Percentiles rank a stretch among this genome's conserved stretches.
phyloP scores from a whole-genome alignment of 1,140 invertebrate genomes.

The Drosophila yakuba region DNA sequence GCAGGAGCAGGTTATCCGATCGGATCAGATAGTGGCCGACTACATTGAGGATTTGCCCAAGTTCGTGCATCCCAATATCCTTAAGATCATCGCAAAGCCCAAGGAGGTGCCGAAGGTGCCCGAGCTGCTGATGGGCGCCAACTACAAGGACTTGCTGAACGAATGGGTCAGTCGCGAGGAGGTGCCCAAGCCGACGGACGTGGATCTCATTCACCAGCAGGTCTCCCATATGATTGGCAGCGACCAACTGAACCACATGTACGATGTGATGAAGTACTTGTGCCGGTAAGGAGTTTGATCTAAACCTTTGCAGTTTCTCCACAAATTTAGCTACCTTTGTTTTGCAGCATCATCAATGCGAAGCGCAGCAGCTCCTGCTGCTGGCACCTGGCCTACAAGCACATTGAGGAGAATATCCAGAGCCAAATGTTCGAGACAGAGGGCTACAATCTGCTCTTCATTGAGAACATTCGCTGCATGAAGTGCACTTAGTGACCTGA shows the following conservation, averaged over 20 bases:
- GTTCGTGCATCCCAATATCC: conserved; percentile 27
- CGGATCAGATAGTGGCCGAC: conserved; percentile 50
- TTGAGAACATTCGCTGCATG: conserved; percentile 45
- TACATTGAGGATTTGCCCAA: conserved; percentile 35
- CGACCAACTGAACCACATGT: conserved; percentile 31
- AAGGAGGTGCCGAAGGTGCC: background rate
- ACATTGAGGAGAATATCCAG: conserved; percentile 52
- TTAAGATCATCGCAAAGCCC: conserved; percentile 18
- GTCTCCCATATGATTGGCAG: conserved; percentile 34
- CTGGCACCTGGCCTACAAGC: conserved; percentile 64
- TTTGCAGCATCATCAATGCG: conserved; percentile 45
- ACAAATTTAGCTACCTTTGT: background rate
- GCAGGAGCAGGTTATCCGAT: background rate
- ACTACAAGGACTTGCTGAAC: conserved; percentile 39
- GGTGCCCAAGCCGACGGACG: conserved; percentile 41
- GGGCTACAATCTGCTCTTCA: conserved; percentile 36
- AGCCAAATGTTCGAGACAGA: conserved; percentile 19
- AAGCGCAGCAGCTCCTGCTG: conserved; percentile 43
- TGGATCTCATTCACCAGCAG: conserved; percentile 42
- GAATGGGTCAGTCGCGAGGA: conserved; percentile 51
- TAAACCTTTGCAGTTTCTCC: no score
- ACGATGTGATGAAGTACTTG: conserved; percentile 64
- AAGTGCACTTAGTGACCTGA: conserved; percentile 20
- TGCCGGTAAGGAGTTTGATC: conserved; percentile 35
- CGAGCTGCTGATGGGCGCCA: background rate